Percentiles rank a stretch among this genome's conserved stretches.
Conservation (phyloP, 1,140 invertebrate genomes). For the Rhopalosiphum padi region DNA sequence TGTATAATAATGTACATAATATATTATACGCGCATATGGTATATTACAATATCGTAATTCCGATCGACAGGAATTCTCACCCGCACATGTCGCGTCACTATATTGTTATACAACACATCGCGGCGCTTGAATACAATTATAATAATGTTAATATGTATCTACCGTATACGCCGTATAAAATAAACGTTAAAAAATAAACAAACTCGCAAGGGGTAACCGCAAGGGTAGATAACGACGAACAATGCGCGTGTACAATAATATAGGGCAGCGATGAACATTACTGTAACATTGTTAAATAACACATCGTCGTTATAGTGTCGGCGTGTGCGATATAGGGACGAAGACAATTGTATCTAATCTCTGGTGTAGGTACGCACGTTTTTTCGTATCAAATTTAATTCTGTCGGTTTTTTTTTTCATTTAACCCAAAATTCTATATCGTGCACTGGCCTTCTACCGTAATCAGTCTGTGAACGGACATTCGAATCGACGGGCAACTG, state of each 20-base stretch:
- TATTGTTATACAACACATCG: not conserved
- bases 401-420: not conserved
- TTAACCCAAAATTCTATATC: not conserved
- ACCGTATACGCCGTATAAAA: not conserved
- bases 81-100: not conserved
- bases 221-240: constrained; percentile 20
- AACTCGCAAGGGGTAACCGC: not conserved
- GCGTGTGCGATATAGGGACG: not conserved
- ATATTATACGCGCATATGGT: no score
- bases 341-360: constrained; percentile 50
- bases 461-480: not conserved
- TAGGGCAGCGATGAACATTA: not conserved
- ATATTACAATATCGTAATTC: not conserved
- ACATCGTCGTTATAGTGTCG: not conserved
- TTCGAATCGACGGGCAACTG: not conserved
- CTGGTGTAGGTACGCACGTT: not conserved
- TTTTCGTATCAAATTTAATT: not conserved
- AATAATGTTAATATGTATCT: not conserved
- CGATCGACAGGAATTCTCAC: not conserved
- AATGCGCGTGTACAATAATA: not conserved
- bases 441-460: no score
- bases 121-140: not conserved
- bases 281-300: not conserved
- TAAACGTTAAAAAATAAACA: not conserved
- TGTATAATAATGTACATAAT: not conserved